Base-by-base conservation (phyloP, 2,113 vertebrate genomes). In the Cynoglossus semilaevis region DNA sequence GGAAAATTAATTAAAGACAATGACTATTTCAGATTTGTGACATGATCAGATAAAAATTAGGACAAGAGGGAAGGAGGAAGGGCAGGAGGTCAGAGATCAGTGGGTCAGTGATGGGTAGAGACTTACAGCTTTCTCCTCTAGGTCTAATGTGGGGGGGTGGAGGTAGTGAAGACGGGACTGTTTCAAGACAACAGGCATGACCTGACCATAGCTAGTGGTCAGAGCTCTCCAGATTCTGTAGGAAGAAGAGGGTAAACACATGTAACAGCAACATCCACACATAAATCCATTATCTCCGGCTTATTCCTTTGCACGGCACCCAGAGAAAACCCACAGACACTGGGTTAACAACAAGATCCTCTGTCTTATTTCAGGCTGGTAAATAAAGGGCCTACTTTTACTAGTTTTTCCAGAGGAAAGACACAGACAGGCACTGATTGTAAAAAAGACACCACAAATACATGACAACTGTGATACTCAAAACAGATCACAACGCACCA, bases 151-250 rank as follows among this genome's bases (percentile, higher is more conserved):
- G 46, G 95, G 91, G 69, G 94, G 82, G 63, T 95, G 93, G 54
- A 98, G 91, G 66, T 91, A 88, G 73, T 92, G 88, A 0, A 91
- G 90, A 15, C 90, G 92, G 55, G 94, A 97, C 36, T 87, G 89
- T 42, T 90, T 94, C 96, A 96, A 98, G 73, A 96, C 95, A 58
- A 98, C 91, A 6, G 94, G 91, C 93, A 94, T 93, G 51, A 94
- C 93, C 0, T 90, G 92, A 15, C 95, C 94, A 9, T 92, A 96
- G 86, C 92, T 97, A 64, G 92, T 87, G 14, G 92, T 96, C 72
- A 98, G 81, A 63, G 93, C 88, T 53, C 91, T 95, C 97, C 97
- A 98, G 77, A 99, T 94, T 82, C 97, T 99, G 68, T 8, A 22
- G 48, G 34, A 18, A 29, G 36, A 40, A 9, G 15, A 41, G 5